phyloP scores from a whole-genome alignment of 2,888 invertebrate genomes.

The Mimumesa dahlbomi region DNA sequence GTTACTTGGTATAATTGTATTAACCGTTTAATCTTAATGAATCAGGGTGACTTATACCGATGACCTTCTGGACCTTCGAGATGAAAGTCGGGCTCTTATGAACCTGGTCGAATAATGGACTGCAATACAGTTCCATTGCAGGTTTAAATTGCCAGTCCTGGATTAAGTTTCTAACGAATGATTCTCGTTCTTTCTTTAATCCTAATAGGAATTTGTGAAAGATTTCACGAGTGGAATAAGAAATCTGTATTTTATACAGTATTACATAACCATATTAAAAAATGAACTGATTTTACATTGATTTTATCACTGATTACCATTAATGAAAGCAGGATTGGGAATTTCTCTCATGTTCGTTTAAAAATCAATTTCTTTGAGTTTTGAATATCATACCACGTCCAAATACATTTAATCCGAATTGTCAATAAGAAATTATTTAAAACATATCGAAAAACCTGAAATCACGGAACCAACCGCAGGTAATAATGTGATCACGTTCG shows the following conservation, averaged over 20 bases:
- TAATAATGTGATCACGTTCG: not conserved
- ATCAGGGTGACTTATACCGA: constrained; percentile 56
- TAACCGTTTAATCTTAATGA: constrained; percentile 41
- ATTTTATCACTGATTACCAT: not conserved
- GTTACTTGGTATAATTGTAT: constrained; percentile 37
- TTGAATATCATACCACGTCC: no score
- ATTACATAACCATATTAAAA: no score
- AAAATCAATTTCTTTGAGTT: no score
- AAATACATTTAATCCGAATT: no score
- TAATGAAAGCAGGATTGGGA: no score
- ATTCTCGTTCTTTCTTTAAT: constrained; percentile 27
- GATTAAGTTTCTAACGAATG: constrained; percentile 54
- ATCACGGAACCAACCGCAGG: not conserved
- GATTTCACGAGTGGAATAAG: not conserved
- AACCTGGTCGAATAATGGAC: constrained; percentile 59
- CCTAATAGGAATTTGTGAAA: not conserved
- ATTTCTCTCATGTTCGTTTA: no score
- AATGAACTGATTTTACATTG: not conserved
- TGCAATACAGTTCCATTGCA: constrained; percentile 52
- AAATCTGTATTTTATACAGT: no score
- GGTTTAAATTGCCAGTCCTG: constrained; percentile 59
- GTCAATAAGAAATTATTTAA: no score
- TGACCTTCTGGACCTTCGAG: constrained; percentile 34
- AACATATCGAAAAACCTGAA: not conserved
- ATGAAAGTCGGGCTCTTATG: constrained; percentile 57